Percentiles rank a stretch among this genome's conserved stretches.
Evolutionary conservation across 1,140 invertebrate genomes (phyloP).

Genomic region (Batillaria attramentaria): DNA sequence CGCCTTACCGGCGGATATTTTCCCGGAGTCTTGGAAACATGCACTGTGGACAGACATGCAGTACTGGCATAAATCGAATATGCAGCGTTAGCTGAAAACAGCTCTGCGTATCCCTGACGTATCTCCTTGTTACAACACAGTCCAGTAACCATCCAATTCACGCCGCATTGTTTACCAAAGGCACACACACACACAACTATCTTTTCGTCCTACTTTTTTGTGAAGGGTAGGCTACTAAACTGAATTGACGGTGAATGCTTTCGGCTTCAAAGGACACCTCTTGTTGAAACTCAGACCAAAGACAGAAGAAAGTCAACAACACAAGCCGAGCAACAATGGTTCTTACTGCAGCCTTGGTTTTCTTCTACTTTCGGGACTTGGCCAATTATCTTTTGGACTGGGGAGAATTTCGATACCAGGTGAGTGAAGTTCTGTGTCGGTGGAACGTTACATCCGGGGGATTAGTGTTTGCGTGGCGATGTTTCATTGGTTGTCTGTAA

Average conservation of each 20-base stretch:
- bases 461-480: too few relatives aligned
- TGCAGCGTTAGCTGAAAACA: too few relatives aligned
- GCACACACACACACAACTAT: background rate
- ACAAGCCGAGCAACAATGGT: constrained; percentile 19
- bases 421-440: constrained; percentile 1
- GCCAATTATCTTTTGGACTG: constrained; percentile 37
- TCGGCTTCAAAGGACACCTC: background rate
- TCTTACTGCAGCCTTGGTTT: constrained; percentile 37
- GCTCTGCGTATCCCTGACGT: too few relatives aligned
- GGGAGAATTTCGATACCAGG: constrained; percentile 29
- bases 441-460: too few relatives aligned
- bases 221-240: background rate
- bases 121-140: too few relatives aligned
- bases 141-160: background rate
- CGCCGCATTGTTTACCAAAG: background rate
- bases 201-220: background rate
- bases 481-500: too few relatives aligned
- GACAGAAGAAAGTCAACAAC: background rate
- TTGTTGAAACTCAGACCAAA: background rate
- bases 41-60: too few relatives aligned
- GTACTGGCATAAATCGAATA: too few relatives aligned
- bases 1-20: too few relatives aligned
- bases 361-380: constrained; percentile 46
- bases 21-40: too few relatives aligned
- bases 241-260: too few relatives aligned